A percentile compares a stretch with the other conserved stretches of the same genome.
phyloP scores from a whole-genome alignment of 2,888 invertebrate genomes.

The Venusia cambrica region DNA sequence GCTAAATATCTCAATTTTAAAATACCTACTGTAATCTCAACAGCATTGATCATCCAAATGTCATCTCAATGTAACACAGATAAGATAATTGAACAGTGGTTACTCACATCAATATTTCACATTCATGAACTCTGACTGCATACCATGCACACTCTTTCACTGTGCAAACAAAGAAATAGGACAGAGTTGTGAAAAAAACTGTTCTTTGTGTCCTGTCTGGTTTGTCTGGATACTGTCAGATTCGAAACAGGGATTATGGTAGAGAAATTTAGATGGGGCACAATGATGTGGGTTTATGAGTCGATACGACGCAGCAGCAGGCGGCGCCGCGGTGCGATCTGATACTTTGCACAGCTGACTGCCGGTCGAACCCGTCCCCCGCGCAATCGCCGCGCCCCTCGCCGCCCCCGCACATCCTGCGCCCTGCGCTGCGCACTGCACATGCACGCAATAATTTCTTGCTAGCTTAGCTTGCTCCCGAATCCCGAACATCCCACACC shows the following conservation, averaged over 20 bases:
- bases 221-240: constrained; percentile 5
- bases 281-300: constrained; percentile 52
- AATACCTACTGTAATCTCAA: constrained; percentile 13
- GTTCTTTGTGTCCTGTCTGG: constrained; percentile 7
- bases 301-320: constrained; percentile 54
- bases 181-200: constrained; percentile 11
- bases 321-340: constrained; percentile 54
- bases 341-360: constrained; percentile 78
- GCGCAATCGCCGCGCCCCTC: constrained; percentile 39
- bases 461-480: no score
- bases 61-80: constrained; percentile 34
- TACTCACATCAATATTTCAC: constrained; percentile 25
- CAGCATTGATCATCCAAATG: constrained; percentile 33
- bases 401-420: constrained; percentile 46
- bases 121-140: constrained; percentile 17
- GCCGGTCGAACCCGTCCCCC: constrained; percentile 55
- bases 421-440: constrained; percentile 54
- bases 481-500: constrained; percentile 31
- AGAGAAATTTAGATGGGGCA: constrained; percentile 46
- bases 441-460: constrained; percentile 43
- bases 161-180: constrained; percentile 25
- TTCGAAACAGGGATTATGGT: constrained; percentile 19
- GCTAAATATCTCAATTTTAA: constrained; percentile 6
- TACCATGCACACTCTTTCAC: constrained; percentile 26
- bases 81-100: constrained; percentile 32